Evolutionary conservation across 2,888 invertebrate species (phyloP).

Genomic region (Thecophora atra): DNA sequence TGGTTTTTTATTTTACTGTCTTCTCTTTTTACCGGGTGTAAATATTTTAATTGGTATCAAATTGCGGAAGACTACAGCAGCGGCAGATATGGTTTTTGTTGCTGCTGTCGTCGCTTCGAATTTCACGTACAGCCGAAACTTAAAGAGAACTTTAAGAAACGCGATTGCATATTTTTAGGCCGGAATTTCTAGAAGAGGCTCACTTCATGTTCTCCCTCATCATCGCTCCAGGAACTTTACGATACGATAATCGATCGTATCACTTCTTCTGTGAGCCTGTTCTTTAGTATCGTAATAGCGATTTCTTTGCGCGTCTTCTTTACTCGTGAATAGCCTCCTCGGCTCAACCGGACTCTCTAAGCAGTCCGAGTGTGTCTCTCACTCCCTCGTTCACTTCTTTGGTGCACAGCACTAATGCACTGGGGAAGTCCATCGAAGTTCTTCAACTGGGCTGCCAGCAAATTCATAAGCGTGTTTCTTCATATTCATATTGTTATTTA

Average conservation of each 20-base stretch:
- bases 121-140: neutral
- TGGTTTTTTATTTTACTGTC: neutral
- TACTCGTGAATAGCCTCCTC: no score
- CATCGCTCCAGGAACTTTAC: no score
- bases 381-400: no score
- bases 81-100: neutral
- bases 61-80: constrained; percentile 11
- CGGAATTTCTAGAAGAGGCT: no score
- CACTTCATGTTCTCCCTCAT: neutral
- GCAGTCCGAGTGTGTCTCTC: no score
- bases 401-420: neutral
- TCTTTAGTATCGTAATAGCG: constrained; percentile 16
- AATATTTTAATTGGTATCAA: constrained; percentile 35
- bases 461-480: neutral
- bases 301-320: no score
- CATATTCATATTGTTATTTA: neutral
- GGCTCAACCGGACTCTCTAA: no score
- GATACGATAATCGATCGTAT: no score
- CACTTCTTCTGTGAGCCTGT: constrained; percentile 16
- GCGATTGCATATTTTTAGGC: no score
- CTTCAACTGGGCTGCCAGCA: constrained; percentile 29
- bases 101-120: neutral
- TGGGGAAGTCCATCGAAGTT: constrained; percentile 26
- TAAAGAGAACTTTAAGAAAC: neutral
- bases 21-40: constrained; percentile 12